Base-by-base conservation (phyloP, 2,113 vertebrate species). In the Phrynosoma platyrhinos region DNA sequence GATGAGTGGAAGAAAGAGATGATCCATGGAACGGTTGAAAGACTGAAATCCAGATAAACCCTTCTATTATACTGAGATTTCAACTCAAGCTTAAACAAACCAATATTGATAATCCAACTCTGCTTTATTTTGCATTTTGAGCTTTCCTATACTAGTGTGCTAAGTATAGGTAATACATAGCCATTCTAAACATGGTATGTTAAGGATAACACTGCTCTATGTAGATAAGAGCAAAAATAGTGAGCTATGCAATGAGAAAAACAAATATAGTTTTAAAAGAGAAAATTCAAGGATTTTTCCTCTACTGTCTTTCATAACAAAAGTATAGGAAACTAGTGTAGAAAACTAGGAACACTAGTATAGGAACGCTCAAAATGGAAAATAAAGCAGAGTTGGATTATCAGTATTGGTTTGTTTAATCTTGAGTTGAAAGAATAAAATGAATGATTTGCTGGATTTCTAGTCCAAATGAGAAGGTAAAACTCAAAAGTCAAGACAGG, bases 81-180 rank as follows among this genome's bases (percentile, higher is more conserved):
- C 52, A 72, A n/a, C 80, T 74, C 74, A 82, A 87, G 53, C 74
- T 81, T 72, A 55, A 86, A 79, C 16, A 80, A 71, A 27, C 32
- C 36, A 25, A 71, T 64, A 53, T 14, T 21, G 8, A 47, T 68
- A 80, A 74, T 53, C 1, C n/a, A 85, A 27, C 3, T 42, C 27
- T 82, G 18, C 16, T 82, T 58, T 13, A 40, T 75, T 66, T 9
- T 42, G 62, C 30, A 84, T 32, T 79, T 80, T 83, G n/a, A 64
- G 42, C 25, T 85, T 58, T 79, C 25, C 53, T 47, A 78, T 66
- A 14, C 2, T 2, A 55, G 52, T 18, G 6, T 27, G 4, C 40
- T 8, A 88, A 84, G 23, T 20, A 81, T 27, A 71, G 42, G 0
- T 32, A 71, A 27, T 36, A 78, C n/a, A 77, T 1, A 52, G 25